These are phyloP conservation scores for Sinonovacula constricta DNA, from an alignment of 1,140 invertebrate species.

Conservation along the genomic window DNA sequence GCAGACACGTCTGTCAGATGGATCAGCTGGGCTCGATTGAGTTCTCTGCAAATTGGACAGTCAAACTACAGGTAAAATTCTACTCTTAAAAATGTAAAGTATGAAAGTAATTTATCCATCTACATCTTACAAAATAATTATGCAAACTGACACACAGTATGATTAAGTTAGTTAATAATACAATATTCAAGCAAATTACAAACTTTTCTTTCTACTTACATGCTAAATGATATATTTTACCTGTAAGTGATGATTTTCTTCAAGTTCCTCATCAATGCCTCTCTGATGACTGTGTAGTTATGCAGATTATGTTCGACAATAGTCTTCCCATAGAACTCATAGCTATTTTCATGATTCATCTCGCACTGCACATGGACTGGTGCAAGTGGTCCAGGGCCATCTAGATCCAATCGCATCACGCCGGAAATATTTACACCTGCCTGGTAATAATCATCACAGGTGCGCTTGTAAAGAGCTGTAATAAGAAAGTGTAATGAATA, in stretches of 20 bases:
- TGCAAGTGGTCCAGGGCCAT: constrained; percentile 93
- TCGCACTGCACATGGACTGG: constrained; percentile 94
- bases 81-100: too few species aligned
- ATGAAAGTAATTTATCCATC: too few species aligned
- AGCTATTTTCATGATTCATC: constrained; percentile 84
- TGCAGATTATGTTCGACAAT: constrained; percentile 95
- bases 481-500: constrained; percentile 47
- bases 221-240: too few species aligned
- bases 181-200: too few species aligned
- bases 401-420: constrained; percentile 93
- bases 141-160: too few species aligned
- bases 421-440: constrained; percentile 91
- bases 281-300: constrained; percentile 60
- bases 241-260: constrained; percentile 69
- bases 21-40: constrained; percentile 92
- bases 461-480: constrained; percentile 89
- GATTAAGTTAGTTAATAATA: too few species aligned
- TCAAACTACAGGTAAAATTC: too few species aligned
- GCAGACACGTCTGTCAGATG: constrained; percentile 92
- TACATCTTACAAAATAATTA: too few species aligned
- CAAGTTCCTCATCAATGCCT: constrained; percentile 55
- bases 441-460: constrained; percentile 93
- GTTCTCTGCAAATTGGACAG: constrained; percentile 85
- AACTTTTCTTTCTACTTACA: too few species aligned
- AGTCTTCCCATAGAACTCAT: constrained; percentile 89